Percentiles rank a stretch among this genome's conserved stretches.
Evolutionary conservation across 2,113 vertebrate species (phyloP).

Genomic region (Apodemus sylvaticus): DNA sequence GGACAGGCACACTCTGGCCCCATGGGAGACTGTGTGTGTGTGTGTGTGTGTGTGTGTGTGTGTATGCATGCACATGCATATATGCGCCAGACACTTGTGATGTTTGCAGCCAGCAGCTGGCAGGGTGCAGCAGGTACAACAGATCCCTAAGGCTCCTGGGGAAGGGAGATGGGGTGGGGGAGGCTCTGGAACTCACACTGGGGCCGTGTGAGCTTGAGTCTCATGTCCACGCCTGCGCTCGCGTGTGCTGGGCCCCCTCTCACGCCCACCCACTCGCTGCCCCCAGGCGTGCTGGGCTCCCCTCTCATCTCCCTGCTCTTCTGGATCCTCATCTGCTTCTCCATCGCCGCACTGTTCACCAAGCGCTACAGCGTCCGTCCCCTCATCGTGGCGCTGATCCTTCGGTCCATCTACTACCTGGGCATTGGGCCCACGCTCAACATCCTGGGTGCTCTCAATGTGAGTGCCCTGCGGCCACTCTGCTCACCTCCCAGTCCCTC

Average conservation of each 20-base stretch:
- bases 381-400: constrained; percentile 92
- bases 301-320: constrained; percentile 93
- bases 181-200: rapidly evolving
- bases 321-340: constrained; percentile 94
- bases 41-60: background rate
- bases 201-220: background rate
- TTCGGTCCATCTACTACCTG: constrained; percentile 95
- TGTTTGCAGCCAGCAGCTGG: too few relatives aligned
- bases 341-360: constrained; percentile 92
- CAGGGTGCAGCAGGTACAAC: background rate
- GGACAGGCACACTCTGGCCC: too few relatives aligned
- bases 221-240: background rate
- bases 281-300: constrained; percentile 91
- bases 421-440: constrained; percentile 96
- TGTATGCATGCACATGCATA: rapidly evolving
- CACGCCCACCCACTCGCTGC: background rate
- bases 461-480: constrained; percentile 77
- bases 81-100: background rate
- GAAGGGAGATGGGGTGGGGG: background rate
- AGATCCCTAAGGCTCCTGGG: background rate
- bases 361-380: constrained; percentile 94
- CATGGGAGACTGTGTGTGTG: background rate
- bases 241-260: constrained; percentile 91
- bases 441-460: constrained; percentile 92
- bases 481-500: background rate